Evolutionary conservation across 2,888 invertebrate species (phyloP).

Genomic region (Eupithecia tripunctaria): DNA sequence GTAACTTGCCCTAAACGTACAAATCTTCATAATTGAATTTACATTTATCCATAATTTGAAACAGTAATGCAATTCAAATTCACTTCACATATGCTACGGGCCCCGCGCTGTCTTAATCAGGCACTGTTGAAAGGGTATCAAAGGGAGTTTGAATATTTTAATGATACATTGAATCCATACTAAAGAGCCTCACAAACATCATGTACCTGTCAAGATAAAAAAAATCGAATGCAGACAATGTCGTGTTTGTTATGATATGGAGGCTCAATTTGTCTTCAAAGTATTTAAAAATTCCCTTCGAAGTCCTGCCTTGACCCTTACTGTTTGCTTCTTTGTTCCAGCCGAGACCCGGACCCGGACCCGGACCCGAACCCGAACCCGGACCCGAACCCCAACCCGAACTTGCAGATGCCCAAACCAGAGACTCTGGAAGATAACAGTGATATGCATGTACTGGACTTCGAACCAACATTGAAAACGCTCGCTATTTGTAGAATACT

Average conservation of each 20-base stretch:
- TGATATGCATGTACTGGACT: constrained; percentile 93
- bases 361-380: too few relatives aligned
- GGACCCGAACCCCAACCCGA: too few relatives aligned
- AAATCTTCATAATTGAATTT: too few relatives aligned
- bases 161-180: too few relatives aligned
- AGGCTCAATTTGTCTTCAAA: background rate
- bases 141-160: background rate
- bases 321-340: background rate
- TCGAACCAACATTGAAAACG: constrained; percentile 89
- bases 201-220: background rate
- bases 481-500: constrained; percentile 88
- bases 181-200: too few relatives aligned
- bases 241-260: background rate
- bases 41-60: too few relatives aligned
- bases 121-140: background rate
- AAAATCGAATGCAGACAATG: background rate
- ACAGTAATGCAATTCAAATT: too few relatives aligned
- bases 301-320: background rate
- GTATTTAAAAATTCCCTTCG: too few relatives aligned
- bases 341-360: too few relatives aligned
- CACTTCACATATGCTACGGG: too few relatives aligned
- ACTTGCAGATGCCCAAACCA: constrained; percentile 59
- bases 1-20: too few relatives aligned
- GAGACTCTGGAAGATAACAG: constrained; percentile 90
- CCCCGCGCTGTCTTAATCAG: too few relatives aligned